A percentile compares a stretch with the other conserved stretches of the same genome.
phyloP scores from a whole-genome alignment of 2,797 vertebrate genomes.

The Aotus griseimembra region DNA sequence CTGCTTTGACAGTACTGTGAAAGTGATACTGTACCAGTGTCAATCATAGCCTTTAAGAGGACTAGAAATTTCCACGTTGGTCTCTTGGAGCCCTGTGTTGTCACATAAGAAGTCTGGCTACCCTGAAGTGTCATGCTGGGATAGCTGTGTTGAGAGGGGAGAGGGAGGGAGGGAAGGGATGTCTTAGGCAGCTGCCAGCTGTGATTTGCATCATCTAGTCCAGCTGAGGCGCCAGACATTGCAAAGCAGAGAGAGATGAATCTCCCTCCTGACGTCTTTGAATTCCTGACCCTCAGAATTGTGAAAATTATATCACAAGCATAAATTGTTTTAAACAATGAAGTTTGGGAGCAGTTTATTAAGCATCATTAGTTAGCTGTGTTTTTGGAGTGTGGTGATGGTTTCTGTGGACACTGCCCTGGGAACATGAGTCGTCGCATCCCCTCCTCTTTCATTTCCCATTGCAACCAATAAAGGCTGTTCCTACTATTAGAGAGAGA shows the following conservation, averaged over 20 bases:
- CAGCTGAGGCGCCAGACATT: not conserved
- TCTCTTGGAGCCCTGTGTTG: not conserved
- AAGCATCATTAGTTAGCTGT: not conserved
- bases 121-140: not conserved
- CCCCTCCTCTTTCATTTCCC: no score
- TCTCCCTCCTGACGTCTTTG: not conserved
- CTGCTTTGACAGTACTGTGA: not conserved
- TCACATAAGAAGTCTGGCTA: not conserved
- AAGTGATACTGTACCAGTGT: not conserved
- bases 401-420: no score
- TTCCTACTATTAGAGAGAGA: not conserved
- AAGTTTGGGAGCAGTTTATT: not conserved
- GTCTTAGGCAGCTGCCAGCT: not conserved
- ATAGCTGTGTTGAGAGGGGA: not conserved
- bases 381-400: no score
- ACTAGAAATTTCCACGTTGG: not conserved
- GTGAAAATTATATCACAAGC: not conserved
- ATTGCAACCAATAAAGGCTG: no score
- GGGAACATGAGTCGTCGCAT: no score
- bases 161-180: not conserved
- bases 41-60: not conserved
- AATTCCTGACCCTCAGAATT: constrained; percentile 22
- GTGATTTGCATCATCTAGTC: not conserved
- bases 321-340: not conserved
- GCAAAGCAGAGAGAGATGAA: not conserved